Base-by-base conservation (phyloP, 2,113 vertebrate genomes). In the Probosciger aterrimus region DNA sequence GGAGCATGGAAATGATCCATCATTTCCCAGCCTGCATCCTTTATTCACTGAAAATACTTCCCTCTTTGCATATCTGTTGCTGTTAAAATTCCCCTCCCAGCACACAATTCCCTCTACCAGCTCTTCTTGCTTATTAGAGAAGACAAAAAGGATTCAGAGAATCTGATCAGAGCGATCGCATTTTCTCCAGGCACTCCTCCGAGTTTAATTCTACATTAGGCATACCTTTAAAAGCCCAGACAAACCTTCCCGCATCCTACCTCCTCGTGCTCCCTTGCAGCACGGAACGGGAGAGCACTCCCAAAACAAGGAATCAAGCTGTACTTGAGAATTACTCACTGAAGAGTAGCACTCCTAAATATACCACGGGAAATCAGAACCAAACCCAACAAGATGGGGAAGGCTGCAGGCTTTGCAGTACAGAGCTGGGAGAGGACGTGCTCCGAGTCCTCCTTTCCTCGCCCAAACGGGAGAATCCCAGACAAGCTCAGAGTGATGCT, bases 91-190 rank as follows among this genome's bases (percentile, higher is more conserved):
- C 80, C 76, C 76, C 82, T 95, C 81, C 95, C 63, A 57, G 59
- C 53, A 13, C 12, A 3, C 37, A 76, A 82, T 39, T 57, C 82
- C 94, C 81, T 94, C 94, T 85, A 87, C 76, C 4, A 67, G 82
- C 62, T 55, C 63, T 84, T 53, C 88, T 39, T 83, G 84, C 95
- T 76, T 90, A 86, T 86, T 64, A 77, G 84, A 94, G 83, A 89
- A 93, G 90, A 96, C 68, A 94, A 96, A 94, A 96, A 95, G 77
- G 67, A 96, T 91, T 95, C 18, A 27, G 92, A 95, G 90, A 96
- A 95, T 90, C 64, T 67, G 88, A 96, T 82, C 81, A 95, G 93
- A 95, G 89, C 95, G 85, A 88, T 89, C 55, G 88, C 87, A 77
- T 93, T 91, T 91, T 94, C 91, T 96, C 86, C 59, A 71, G 92